phyloP scores from a whole-genome alignment of 2,888 invertebrate genomes.

The Lumbricus terrestris region DNA sequence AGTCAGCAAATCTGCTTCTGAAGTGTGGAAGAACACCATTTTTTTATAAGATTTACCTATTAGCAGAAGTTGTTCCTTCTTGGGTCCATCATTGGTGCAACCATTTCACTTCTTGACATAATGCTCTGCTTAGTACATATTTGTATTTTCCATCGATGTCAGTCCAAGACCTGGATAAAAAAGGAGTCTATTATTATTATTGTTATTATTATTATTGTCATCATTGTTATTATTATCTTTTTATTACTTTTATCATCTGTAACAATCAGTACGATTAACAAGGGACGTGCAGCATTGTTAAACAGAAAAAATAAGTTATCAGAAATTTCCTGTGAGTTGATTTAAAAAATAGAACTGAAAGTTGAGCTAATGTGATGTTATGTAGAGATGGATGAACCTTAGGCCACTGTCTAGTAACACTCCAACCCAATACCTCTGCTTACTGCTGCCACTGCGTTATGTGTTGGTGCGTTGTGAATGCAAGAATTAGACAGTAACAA shows the following conservation, averaged over 20 bases:
- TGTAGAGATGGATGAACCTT: not conserved
- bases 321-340: not conserved
- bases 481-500: too few relatives aligned
- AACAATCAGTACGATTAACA: too few relatives aligned
- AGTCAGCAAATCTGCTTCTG: not conserved
- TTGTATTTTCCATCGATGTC: not conserved
- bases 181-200: too few relatives aligned
- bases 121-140: not conserved
- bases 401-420: not conserved
- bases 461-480: too few relatives aligned
- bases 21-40: not conserved
- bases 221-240: too few relatives aligned
- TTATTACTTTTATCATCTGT: too few relatives aligned
- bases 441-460: not conserved
- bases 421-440: not conserved
- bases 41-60: not conserved
- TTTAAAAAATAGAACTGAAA: not conserved
- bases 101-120: not conserved
- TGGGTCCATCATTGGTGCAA: too few relatives aligned
- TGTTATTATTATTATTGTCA: too few relatives aligned
- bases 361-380: not conserved
- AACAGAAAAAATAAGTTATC: too few relatives aligned
- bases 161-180: too few relatives aligned
- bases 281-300: too few relatives aligned
- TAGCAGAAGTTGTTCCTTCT: not conserved